Base-by-base conservation (phyloP, 1,140 invertebrate species). In the Mercenaria mercenaria region DNA sequence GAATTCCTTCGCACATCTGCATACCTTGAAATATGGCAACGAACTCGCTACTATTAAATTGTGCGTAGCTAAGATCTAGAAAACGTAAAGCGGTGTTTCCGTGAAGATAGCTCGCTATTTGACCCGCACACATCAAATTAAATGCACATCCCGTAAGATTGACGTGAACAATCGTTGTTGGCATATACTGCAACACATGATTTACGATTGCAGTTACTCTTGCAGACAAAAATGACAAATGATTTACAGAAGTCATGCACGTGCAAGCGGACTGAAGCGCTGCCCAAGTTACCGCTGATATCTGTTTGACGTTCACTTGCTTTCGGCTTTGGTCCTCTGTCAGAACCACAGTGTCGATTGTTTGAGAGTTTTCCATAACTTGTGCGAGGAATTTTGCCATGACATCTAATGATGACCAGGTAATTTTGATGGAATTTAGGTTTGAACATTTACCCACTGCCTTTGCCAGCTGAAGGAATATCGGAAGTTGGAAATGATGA, bases 11-110 rank as follows among this genome's bases (percentile, higher is more conserved):
- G 52, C 91, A 91, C n/a, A 92, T 83, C 64, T 93, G 93, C 84
- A 94, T 88, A 23, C 93, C 92, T 56, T 95, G 92, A 41, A 92
- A 74, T 11, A 94, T 88, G 13, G 91, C 90, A 0, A 92, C 90
- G 32, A 94, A 91, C n/a, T 92, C 91, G 8, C 92, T 92, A 32
- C 92, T 90, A n/a, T 91, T 87, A n/a, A 95, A 72, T 74, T 90
- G 83, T 23, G 91, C 91, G n/a, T 90, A 61, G 15, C 87, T 85
- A 47, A 95, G 90, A 74, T 93, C 92, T 0, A 95, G 88, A 34
- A 41, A 67, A n/a, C 61, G 64, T 20, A 94, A 84, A 6, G 10
- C n/a, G 0, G 81, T 72, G 13, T 91, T 92, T 0, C 91, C 88
- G 26, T 95, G 93, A 41, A 95, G 72, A 83, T 94, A 89, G 29